A percentile compares a stretch with the other conserved stretches of the same genome.
Conservation (phyloP, 2,797 vertebrate genomes). For the Staurois parvus region DNA sequence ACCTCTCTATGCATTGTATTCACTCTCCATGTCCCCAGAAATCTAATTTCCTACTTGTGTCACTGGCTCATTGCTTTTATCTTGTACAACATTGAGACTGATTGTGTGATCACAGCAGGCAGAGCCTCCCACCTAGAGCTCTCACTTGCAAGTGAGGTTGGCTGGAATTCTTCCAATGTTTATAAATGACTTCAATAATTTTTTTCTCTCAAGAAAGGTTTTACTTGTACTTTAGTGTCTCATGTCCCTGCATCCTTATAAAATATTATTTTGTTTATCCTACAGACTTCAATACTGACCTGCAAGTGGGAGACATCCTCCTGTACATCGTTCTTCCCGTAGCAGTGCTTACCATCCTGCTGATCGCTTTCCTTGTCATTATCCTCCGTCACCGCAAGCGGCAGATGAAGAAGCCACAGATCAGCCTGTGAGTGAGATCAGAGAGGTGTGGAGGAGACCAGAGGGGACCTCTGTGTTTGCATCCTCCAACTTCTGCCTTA, state of each 20-base stretch:
- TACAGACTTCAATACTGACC: slow-evolving; percentile 30
- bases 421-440: slow-evolving; percentile 78
- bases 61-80: no score
- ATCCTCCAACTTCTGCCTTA: background rate
- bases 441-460: background rate
- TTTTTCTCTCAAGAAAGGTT: no score
- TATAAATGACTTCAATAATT: background rate
- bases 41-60: no score
- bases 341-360: slow-evolving; percentile 68
- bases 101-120: no score
- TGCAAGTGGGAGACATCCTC: slow-evolving; percentile 1
- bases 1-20: background rate
- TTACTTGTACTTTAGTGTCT: no score
- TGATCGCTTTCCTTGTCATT: slow-evolving; percentile 70
- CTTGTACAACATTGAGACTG: no score
- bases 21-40: background rate
- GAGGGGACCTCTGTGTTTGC: background rate
- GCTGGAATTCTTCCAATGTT: background rate
- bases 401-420: slow-evolving; percentile 72
- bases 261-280: background rate
- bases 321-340: slow-evolving; percentile 62
- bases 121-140: no score
- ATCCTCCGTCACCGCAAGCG: slow-evolving; percentile 71
- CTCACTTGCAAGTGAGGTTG: no score
- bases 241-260: background rate